Percentiles rank a stretch among this genome's conserved stretches.
Evolutionary conservation across 2,888 invertebrate genomes (phyloP).

Genomic region (Cataglyphis cursor): DNA sequence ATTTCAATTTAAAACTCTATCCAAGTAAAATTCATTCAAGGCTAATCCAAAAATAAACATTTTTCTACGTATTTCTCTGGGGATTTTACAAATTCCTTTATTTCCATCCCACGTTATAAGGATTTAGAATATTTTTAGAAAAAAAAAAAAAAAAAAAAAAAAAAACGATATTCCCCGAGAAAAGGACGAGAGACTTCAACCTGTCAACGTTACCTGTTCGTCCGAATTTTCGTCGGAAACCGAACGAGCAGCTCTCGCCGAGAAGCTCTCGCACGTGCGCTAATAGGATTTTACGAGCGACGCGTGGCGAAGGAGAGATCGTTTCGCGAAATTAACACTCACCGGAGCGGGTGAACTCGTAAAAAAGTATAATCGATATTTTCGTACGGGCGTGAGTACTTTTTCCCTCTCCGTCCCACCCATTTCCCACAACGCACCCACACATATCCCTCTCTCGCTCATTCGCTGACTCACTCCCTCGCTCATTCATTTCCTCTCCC

Average conservation of each 20-base stretch:
- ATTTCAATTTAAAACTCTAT: not conserved
- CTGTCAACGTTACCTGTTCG: slow-evolving; percentile 37
- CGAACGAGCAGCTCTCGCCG: slow-evolving; percentile 27
- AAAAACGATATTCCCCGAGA: not conserved
- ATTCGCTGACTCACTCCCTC: slow-evolving; percentile 38
- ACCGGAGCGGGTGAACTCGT: slow-evolving; percentile 74
- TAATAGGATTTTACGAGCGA: slow-evolving; percentile 79
- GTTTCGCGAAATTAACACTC: slow-evolving; percentile 81
- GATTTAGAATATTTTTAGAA: slow-evolving; percentile 53
- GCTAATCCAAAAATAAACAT: not conserved
- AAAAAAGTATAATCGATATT: slow-evolving; percentile 82
- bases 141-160: slow-evolving; percentile 45
- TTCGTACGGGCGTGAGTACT: slow-evolving; percentile 75
- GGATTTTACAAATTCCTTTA: not conserved
- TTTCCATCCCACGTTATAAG: slow-evolving; percentile 35
- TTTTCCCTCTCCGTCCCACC: slow-evolving; percentile 49
- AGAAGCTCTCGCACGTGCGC: slow-evolving; percentile 67
- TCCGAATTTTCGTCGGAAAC: slow-evolving; percentile 55
- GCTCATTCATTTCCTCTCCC: not conserved
- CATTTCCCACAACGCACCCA: not conserved
- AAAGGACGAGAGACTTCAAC: slow-evolving; percentile 44
- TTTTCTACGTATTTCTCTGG: not conserved
- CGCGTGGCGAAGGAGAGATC: slow-evolving; percentile 72
- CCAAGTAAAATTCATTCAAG: not conserved
- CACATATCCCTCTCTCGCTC: slow-evolving; percentile 18